Evolutionary conservation across 2,113 vertebrate genomes (phyloP).

Genomic region (Machaerirhynchus nigripectus): DNA sequence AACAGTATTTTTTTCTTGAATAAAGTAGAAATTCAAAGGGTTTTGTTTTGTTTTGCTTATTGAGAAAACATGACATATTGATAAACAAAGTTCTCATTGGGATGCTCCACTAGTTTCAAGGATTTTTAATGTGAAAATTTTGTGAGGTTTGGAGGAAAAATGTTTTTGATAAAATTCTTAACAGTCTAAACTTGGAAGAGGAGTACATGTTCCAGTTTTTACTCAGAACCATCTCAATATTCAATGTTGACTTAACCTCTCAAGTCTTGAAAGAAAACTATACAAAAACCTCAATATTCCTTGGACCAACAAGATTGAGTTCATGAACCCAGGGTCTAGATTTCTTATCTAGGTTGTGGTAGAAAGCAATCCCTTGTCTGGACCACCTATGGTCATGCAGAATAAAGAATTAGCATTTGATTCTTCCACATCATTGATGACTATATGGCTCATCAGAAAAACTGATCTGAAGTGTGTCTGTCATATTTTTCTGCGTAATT

Average conservation of each 20-base stretch:
- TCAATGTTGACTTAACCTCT: background rate
- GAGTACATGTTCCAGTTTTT: background rate
- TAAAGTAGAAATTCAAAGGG: background rate
- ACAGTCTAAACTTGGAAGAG: background rate
- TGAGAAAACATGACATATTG: background rate
- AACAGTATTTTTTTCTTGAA: background rate
- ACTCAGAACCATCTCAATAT: background rate
- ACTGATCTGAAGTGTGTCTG: fast-evolving
- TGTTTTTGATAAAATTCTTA: background rate
- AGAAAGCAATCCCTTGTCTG: background rate
- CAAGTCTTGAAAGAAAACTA: background rate
- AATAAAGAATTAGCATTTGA: background rate
- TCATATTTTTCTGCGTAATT: background rate
- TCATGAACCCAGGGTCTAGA: background rate
- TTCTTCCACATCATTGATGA: background rate
- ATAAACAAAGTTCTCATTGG: background rate
- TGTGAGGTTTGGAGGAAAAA: background rate
- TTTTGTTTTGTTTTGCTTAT: background rate
- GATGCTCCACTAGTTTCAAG: background rate
- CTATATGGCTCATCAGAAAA: background rate
- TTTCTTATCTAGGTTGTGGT: background rate
- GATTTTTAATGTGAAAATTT: background rate
- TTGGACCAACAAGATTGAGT: no score
- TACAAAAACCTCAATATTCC: background rate
- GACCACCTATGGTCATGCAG: fast-evolving